A percentile compares a stretch with the other conserved stretches of the same genome.
These are phyloP conservation scores for Peromyscus maniculatus DNA, from an alignment of 2,113 vertebrate genomes.

Conservation along the genomic window DNA sequence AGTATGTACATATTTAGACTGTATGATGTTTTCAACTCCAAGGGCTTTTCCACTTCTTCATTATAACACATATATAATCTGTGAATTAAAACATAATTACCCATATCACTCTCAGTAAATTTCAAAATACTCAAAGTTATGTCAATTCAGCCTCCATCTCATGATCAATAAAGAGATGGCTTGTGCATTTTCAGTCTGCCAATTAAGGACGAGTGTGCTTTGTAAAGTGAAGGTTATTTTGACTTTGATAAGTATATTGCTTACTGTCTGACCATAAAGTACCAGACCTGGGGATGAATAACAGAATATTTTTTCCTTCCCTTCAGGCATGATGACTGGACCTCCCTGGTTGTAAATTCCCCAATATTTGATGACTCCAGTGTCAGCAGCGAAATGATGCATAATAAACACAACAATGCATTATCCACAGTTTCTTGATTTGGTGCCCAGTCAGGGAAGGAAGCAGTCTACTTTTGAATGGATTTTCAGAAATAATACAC, in stretches of 20 bases:
- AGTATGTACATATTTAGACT: background rate
- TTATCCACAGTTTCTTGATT: slow-evolving; percentile 12
- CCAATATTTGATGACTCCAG: slow-evolving; percentile 53
- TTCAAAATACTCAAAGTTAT: slow-evolving; percentile 13
- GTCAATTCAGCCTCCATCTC: slow-evolving; percentile 13
- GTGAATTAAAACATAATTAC: slow-evolving; percentile 10
- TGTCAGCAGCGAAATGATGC: slow-evolving; percentile 67
- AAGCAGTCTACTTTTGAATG: slow-evolving; percentile 58
- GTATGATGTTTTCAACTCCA: background rate
- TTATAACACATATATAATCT: background rate
- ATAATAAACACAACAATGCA: slow-evolving; percentile 44
- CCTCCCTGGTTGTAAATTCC: slow-evolving; percentile 71
- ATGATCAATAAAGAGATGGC: background rate
- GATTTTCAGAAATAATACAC: slow-evolving; percentile 54
- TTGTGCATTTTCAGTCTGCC: slow-evolving; percentile 28
- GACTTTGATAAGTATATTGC: slow-evolving; percentile 65
- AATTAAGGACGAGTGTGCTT: slow-evolving; percentile 70
- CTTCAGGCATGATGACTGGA: slow-evolving; percentile 51
- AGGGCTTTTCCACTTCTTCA: background rate
- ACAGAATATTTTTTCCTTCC: slow-evolving; percentile 66
- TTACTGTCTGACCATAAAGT: slow-evolving; percentile 65
- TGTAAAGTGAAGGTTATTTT: slow-evolving; percentile 75
- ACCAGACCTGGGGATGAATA: slow-evolving; percentile 36
- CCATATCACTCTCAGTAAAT: background rate
- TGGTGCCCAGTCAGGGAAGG: slow-evolving; percentile 32